Evolutionary conservation across 1,140 invertebrate species (phyloP).

Genomic region (Dysdera silvatica): DNA sequence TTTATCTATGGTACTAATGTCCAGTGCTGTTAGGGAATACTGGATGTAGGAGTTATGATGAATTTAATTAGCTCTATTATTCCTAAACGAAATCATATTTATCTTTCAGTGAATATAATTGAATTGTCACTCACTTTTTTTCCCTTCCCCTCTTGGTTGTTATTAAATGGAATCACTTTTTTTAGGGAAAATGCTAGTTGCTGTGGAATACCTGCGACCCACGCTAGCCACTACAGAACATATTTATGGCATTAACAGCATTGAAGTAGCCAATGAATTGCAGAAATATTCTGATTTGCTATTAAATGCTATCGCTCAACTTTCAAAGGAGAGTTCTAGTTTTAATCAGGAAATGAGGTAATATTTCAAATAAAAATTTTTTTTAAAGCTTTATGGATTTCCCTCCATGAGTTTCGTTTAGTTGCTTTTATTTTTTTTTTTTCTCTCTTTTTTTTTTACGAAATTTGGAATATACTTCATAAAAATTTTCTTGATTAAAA

Average conservation of each 20-base stretch:
- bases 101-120: too few species aligned
- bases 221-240: slow-evolving; percentile 46
- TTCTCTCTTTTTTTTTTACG: neutral
- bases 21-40: too few species aligned
- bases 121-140: too few species aligned
- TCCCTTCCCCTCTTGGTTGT: too few species aligned
- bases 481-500: neutral
- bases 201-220: slow-evolving; percentile 45
- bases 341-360: slow-evolving; percentile 17
- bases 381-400: neutral
- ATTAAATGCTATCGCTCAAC: slow-evolving; percentile 27
- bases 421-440: neutral
- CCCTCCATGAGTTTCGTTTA: neutral
- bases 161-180: neutral
- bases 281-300: slow-evolving; percentile 43
- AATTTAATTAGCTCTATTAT: too few species aligned
- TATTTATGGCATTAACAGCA: slow-evolving; percentile 50
- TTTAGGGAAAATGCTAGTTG: slow-evolving; percentile 35
- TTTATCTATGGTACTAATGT: too few species aligned
- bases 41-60: too few species aligned
- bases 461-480: neutral
- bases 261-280: slow-evolving; percentile 53
- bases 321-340: slow-evolving; percentile 2
- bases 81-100: too few species aligned
- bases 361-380: neutral